Base-by-base conservation (phyloP, 2,113 vertebrate genomes). In the Festucalex cinctus region DNA sequence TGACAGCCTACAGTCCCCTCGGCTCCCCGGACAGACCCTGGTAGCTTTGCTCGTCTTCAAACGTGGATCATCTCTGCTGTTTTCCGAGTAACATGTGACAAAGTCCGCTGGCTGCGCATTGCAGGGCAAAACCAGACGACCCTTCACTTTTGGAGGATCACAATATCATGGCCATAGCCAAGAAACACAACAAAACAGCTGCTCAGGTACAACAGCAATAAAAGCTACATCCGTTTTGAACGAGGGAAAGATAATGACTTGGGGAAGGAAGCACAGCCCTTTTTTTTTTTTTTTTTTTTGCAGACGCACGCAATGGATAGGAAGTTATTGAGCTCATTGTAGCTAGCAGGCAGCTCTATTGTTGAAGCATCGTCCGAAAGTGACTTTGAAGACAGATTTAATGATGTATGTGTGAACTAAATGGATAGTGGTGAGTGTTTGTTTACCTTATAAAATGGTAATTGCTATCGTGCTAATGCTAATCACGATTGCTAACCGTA, bases 1-100 rank as follows among this genome's bases (percentile, higher is more conserved):
- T 99, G 80, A 99, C 97, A 0, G 96, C 95, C 0, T 98, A 98
- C 78, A 97, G 96, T 20, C 97, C 97, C 0, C 93, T 99, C 1
- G 96, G 95, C 8, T 98, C 96, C 54, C 95, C 95, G 0, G 95
- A 96, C 85, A 93, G 96, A 73, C 94, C 95, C 56, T 98, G 97
- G 96, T 97, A n/a, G 74, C 81, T 77, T 35, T n/a, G 43, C 62
- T 9, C 14, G 3, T 62, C 36, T 8, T 41, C 16, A 9, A 35
- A 9, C 28, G 28, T 1, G 17, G 16, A 36, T 58, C 9, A 17
- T 3, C 5, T 9, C 8, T 1, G 16, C 6, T 5, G 5, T 24
- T 58, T 58, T 58, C 32, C 9, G 1, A 0, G 35, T 32, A 39
- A 19, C 3, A 1, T 28, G 61, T 49, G 63, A 20, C 26, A 10